These are phyloP conservation scores for Crambe crambe DNA, from an alignment of 37 sponge, comb jelly and placozoan genomes.

Conservation along the genomic window DNA sequence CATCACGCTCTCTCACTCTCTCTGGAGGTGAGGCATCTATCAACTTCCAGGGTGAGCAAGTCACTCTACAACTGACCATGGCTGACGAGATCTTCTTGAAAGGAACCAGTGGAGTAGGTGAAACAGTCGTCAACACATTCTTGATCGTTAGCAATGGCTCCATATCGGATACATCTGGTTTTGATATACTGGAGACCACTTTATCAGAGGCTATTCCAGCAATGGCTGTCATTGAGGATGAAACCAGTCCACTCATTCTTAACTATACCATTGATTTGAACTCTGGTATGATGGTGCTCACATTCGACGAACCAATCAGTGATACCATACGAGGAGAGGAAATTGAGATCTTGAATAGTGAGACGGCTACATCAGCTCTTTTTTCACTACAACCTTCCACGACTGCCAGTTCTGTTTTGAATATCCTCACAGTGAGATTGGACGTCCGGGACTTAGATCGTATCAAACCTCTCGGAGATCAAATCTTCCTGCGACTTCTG, in stretches of 20 bases:
- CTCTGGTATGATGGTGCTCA: conserved; percentile 50
- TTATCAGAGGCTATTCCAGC: conserved; percentile 27
- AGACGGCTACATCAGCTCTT: neutral
- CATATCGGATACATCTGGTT: conserved; percentile 53
- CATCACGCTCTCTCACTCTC: conserved; percentile 40
- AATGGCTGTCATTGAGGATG: conserved; percentile 47
- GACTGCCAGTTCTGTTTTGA: conserved; percentile 5
- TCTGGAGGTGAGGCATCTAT: conserved; percentile 30
- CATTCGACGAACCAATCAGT: conserved; percentile 76
- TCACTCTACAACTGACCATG: conserved; percentile 49
- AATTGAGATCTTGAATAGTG: conserved; percentile 28
- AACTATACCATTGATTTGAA: conserved; percentile 63
- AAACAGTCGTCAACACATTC: conserved; percentile 47
- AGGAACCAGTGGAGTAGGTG: conserved; percentile 48
- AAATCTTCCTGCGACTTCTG: conserved; percentile 51
- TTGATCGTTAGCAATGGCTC: conserved; percentile 38
- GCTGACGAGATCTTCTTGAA: conserved; percentile 72
- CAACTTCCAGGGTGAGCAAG: conserved; percentile 20
- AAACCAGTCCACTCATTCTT: conserved; percentile 46
- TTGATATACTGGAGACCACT: conserved; percentile 35
- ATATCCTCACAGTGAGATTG: conserved; percentile 54
- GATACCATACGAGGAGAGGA: conserved; percentile 35
- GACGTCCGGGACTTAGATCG: conserved; percentile 52
- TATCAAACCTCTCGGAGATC: conserved; percentile 52
- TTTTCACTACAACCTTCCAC: conserved; percentile 31